Conservation (phyloP, 2,113 vertebrate species). For the Ursus arctos region DNA sequence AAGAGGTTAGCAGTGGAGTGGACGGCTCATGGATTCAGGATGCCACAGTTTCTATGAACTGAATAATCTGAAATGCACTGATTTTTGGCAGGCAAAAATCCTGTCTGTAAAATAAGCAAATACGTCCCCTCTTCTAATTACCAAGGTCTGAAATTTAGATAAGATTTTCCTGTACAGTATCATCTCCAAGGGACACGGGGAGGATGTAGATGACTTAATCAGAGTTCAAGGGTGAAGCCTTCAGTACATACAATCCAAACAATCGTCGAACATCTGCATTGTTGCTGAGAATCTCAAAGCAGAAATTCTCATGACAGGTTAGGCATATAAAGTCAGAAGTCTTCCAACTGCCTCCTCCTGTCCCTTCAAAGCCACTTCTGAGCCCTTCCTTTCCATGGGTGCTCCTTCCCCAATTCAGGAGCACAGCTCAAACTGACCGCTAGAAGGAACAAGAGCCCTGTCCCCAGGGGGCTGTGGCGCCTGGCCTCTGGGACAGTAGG, state of each 20-base stretch:
- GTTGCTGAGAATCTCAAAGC: background rate
- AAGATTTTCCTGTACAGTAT: background rate
- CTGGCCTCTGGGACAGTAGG: background rate
- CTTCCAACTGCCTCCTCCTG: background rate
- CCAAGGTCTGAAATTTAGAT: background rate
- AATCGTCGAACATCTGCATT: background rate
- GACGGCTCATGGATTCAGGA: background rate
- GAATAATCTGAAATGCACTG: background rate
- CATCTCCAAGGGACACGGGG: background rate
- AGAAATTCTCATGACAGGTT: background rate
- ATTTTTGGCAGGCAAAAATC: background rate
- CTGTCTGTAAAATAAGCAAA: background rate
- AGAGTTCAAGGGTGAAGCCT: background rate
- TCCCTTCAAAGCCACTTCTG: accelerated
- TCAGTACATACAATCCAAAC: background rate
- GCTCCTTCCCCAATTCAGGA: background rate
- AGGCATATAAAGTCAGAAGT: background rate
- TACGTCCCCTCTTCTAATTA: background rate
- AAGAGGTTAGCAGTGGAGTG: background rate
- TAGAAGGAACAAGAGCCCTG: background rate
- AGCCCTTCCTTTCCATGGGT: background rate
- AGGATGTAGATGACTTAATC: background rate
- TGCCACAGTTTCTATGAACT: background rate
- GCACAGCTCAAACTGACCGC: background rate
- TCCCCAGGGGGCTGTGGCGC: background rate